Evolutionary conservation across 2,888 invertebrate species (phyloP).

Genomic region (Lapara coniferarum): DNA sequence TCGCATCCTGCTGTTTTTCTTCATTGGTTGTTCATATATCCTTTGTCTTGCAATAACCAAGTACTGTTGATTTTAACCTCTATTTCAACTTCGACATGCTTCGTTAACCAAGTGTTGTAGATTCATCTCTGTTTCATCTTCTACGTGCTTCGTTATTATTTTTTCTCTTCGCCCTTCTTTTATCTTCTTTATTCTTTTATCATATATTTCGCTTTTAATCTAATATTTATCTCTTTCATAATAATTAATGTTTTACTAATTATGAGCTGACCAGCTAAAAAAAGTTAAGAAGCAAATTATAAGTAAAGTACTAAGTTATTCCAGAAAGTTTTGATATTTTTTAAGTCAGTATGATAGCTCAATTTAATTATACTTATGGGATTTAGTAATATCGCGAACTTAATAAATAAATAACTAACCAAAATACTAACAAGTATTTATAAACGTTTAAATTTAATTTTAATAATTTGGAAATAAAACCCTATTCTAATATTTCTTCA

Average conservation of each 20-base stretch:
- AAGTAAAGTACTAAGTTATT: not conserved
- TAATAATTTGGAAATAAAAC: too few relatives aligned
- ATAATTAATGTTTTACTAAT: not conserved
- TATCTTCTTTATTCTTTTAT: not conserved
- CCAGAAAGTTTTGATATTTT: too few relatives aligned
- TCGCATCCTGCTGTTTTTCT: constrained; percentile 29
- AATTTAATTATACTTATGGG: too few relatives aligned
- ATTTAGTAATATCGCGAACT: too few relatives aligned
- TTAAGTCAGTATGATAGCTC: not conserved
- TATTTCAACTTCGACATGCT: not conserved
- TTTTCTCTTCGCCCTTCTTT: constrained; percentile 58
- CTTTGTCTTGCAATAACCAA: not conserved
- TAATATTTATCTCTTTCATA: not conserved
- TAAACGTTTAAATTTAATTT: too few relatives aligned
- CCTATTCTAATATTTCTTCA: too few relatives aligned
- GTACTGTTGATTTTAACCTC: not conserved
- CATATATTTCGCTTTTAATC: not conserved
- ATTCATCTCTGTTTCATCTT: too few relatives aligned
- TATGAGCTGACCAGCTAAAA: not conserved
- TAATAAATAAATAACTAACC: too few relatives aligned
- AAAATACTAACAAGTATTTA: too few relatives aligned
- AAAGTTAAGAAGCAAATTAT: not conserved
- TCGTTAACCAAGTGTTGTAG: too few relatives aligned
- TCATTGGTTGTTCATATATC: not conserved
- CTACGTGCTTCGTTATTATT: too few relatives aligned